Conservation (phyloP, 2,888 invertebrate genomes). For the Tubulanus polymorphus region DNA sequence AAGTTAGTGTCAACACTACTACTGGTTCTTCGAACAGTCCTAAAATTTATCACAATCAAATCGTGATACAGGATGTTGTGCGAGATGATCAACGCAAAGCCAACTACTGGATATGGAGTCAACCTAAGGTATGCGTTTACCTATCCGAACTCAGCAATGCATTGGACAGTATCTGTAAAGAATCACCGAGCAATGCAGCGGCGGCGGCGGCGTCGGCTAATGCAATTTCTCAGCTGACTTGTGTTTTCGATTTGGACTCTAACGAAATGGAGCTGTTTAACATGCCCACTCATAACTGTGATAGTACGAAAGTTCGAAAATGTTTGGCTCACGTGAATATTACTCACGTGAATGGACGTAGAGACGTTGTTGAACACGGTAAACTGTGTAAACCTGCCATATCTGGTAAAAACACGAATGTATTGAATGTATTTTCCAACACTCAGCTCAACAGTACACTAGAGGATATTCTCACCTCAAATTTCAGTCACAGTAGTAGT, state of each 20-base stretch:
- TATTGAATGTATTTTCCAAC: neutral
- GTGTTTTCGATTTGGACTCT: neutral
- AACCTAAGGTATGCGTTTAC: neutral
- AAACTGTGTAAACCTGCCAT: neutral
- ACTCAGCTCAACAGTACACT: neutral
- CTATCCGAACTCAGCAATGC: neutral
- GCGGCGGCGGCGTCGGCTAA: no score
- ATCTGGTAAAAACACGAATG: neutral
- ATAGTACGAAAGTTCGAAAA: neutral
- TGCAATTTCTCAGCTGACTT: neutral
- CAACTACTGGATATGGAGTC: neutral
- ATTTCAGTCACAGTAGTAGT: neutral
- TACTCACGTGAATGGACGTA: neutral
- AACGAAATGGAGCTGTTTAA: slow-evolving; percentile 1
- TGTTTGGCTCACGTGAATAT: slow-evolving; percentile 2
- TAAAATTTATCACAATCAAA: neutral
- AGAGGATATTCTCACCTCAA: neutral
- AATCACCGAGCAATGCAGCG: no score
- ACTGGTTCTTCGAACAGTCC: neutral
- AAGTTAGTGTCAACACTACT: neutral
- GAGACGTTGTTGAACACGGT: neutral
- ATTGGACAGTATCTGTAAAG: neutral
- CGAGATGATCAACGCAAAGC: neutral
- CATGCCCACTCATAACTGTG: neutral
- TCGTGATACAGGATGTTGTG: neutral